phyloP scores from a whole-genome alignment of 2,113 vertebrate species.

The Ramphastos sulfuratus region DNA sequence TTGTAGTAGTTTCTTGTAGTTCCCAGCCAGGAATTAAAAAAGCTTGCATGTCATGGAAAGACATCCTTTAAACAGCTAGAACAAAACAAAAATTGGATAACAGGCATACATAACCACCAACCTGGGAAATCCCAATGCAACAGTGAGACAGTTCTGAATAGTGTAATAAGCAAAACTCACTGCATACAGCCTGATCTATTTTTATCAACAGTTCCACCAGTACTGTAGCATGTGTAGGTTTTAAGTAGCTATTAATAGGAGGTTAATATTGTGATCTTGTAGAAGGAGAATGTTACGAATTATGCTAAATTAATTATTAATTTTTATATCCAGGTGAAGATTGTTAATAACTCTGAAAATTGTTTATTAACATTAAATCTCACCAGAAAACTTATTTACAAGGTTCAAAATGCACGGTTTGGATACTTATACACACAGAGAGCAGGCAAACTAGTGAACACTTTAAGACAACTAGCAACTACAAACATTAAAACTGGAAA shows the following conservation, averaged over 20 bases:
- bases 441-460: too few relatives aligned
- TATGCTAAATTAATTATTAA: too few relatives aligned
- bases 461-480: too few relatives aligned
- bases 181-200: not conserved
- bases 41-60: not conserved
- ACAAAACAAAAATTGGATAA: not conserved
- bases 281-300: not conserved
- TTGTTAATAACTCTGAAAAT: too few relatives aligned
- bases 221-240: not conserved
- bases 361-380: too few relatives aligned
- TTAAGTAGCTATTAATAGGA: not conserved
- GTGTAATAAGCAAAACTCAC: not conserved
- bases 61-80: not conserved
- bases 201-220: not conserved
- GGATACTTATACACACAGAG: too few relatives aligned
- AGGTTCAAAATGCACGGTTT: too few relatives aligned
- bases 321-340: too few relatives aligned
- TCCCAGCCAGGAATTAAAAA: not conserved
- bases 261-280: not conserved
- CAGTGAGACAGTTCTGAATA: not conserved
- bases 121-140: not conserved
- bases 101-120: not conserved
- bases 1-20: not conserved
- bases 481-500: too few relatives aligned
- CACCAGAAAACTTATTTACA: too few relatives aligned